Base-by-base conservation (phyloP, 2,888 invertebrate genomes). In the Desoria tigrina region DNA sequence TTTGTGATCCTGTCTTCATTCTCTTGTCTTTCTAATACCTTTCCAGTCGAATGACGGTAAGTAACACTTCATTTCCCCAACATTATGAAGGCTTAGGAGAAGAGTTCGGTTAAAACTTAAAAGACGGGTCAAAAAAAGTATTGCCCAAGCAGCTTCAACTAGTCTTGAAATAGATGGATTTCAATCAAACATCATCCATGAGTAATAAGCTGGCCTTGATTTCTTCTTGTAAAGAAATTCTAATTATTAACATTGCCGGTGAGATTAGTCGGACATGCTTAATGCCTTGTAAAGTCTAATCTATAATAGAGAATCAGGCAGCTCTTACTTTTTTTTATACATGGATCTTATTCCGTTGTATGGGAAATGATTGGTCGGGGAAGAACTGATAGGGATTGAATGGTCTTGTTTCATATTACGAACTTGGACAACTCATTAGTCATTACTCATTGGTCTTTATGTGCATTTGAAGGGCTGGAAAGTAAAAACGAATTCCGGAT, bases 101-200 rank as follows among this genome's bases (percentile, higher is more conserved):
- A 21, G 45, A 6, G 45, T 6, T 45, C 21, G n/a, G 45, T 45
- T 6, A 3, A 9, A 21, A 45, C 45, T 45, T 9, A n/a, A 45
- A 45, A 6, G 45, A n/a, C 16, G 9, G 45, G 45, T 16, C 16
- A 11, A 45, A 45, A 45, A 45, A 45, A 45, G 21, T 45, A 18
- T 16, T 11, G 6, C 4, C 45, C 45, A 6, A 45, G 16, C 21
- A 39, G 39, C 9, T 9, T 39, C 39, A 39, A 16, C 9, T 16
- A 39, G 39, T 51, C 51, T 51, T 3, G 26, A 51, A 51, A 51
- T 51, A 51, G 51, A 51, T 51, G 51, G 51, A 51, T 51, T 51
- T 51, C 51, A 51, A 51, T 51, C 51, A 51, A 26, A 51, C 7
- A 51, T 26, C 51, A 51, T 51, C 26, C 51, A 51, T 51, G 51